Conservation (phyloP, 2,888 invertebrate genomes). For the Nemapogon koenigi region DNA sequence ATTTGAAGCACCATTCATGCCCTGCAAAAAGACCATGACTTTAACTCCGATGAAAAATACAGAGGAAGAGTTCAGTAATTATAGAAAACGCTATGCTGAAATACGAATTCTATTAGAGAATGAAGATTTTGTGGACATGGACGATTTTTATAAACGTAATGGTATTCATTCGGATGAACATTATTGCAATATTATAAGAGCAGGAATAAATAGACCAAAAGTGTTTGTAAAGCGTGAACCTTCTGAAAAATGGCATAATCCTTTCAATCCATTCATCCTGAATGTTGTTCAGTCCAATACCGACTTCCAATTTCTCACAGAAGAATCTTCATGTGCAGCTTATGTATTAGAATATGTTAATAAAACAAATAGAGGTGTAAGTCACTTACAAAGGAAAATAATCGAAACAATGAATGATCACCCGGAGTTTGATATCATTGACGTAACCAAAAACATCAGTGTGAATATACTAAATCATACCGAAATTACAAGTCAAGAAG, state of each 20-base stretch:
- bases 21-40: constrained; percentile 9
- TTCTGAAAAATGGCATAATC: constrained; percentile 20
- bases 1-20: constrained; percentile 27
- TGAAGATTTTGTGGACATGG: constrained; percentile 3
- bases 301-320: constrained; percentile 23
- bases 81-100: constrained; percentile 1
- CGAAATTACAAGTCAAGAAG: constrained; percentile 29
- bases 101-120: constrained; percentile 1
- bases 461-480: constrained; percentile 21
- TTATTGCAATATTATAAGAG: constrained; percentile 8
- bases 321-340: constrained; percentile 25
- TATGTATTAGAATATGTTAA: constrained; percentile 27
- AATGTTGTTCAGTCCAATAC: constrained; percentile 18
- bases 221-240: constrained; percentile 21
- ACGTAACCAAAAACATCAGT: constrained; percentile 14
- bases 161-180: constrained; percentile 1
- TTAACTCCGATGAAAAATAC: constrained; percentile 4
- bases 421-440: constrained; percentile 12
- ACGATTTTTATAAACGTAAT: constrained; percentile 3
- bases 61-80: constrained; percentile 1
- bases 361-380: constrained; percentile 23
- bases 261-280: constrained; percentile 21
- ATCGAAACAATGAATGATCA: constrained; percentile 16
- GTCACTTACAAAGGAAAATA: constrained; percentile 22
- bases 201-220: constrained; percentile 20